Evolutionary conservation across 37 sponge, comb jelly and placozoan genomes (phyloP).

Genomic region (Eunapius fragilis): DNA sequence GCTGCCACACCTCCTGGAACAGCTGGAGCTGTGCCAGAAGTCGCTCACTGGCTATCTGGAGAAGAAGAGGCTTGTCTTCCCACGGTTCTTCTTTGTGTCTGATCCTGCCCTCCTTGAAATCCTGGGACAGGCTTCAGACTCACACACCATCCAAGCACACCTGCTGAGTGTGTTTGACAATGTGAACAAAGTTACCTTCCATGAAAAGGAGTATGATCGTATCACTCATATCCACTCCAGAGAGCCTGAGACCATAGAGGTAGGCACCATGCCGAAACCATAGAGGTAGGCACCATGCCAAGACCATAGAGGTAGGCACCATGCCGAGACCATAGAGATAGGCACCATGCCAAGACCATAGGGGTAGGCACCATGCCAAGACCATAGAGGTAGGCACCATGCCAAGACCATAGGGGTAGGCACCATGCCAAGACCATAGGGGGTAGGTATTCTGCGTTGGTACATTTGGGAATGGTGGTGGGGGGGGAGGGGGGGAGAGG

Average conservation of each 20-base stretch:
- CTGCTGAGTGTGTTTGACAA: constrained; percentile 98
- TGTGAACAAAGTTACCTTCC: constrained; percentile 96
- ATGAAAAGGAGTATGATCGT: constrained; percentile 95
- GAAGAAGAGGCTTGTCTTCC: constrained; percentile 98
- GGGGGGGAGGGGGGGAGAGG: neutral
- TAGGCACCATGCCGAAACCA: too few relatives aligned
- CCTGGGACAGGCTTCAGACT: constrained; percentile 97
- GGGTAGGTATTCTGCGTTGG: too few relatives aligned
- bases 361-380: too few relatives aligned
- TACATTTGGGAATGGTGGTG: too few relatives aligned
- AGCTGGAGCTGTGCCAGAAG: constrained; percentile 99
- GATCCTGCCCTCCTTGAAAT: constrained; percentile 98
- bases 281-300: too few relatives aligned
- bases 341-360: too few relatives aligned
- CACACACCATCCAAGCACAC: constrained; percentile 99
- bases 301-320: too few relatives aligned
- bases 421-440: too few relatives aligned
- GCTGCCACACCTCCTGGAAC: constrained; percentile 98
- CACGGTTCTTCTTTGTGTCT: constrained; percentile 99
- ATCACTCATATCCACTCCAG: constrained; percentile 94
- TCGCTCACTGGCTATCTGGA: constrained; percentile 98
- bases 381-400: too few relatives aligned
- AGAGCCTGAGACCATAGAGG: constrained; percentile 97
- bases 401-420: too few relatives aligned
- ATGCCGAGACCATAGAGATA: too few relatives aligned